Conservation (phyloP, 92 coral and sea anemone genomes). For the Palythoa caribaeorum region DNA sequence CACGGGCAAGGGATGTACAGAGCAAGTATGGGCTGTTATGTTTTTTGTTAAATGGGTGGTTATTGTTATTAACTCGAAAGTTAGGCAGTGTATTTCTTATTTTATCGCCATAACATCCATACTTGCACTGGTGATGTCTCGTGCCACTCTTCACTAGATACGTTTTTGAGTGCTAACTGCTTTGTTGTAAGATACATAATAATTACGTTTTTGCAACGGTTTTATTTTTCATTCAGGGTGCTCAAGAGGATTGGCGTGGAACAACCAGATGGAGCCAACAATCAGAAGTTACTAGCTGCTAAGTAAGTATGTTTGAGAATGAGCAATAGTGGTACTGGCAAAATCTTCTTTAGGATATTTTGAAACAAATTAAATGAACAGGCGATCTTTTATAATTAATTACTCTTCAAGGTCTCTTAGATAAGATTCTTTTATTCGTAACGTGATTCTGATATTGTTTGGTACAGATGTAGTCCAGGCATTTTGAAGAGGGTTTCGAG, state of each 20-base stretch:
- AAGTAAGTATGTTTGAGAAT: conserved; percentile 83
- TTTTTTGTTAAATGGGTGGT: too few species aligned
- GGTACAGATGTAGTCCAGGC: too few species aligned
- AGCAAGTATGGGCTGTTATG: conserved; percentile 68
- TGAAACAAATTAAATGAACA: background rate
- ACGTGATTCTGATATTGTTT: too few species aligned
- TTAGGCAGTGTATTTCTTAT: too few species aligned
- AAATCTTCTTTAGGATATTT: background rate
- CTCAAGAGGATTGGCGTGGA: conserved; percentile 95
- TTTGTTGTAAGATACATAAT: background rate
- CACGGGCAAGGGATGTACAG: conserved; percentile 91
- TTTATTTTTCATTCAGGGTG: conserved; percentile 62
- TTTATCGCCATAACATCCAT: too few species aligned
- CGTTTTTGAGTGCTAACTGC: background rate
- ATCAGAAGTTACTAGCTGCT: conserved; percentile 92
- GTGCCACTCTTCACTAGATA: too few species aligned
- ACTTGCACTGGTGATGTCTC: too few species aligned
- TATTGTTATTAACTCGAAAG: too few species aligned
- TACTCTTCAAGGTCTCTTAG: too few species aligned
- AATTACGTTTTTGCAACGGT: background rate
- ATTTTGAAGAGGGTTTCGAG: too few species aligned
- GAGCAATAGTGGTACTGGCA: background rate
- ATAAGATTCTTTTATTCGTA: too few species aligned
- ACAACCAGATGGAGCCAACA: conserved; percentile 90
- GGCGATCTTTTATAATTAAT: too few species aligned